Percentiles rank a stretch among this genome's conserved stretches.
phyloP scores from a whole-genome alignment of 1,140 invertebrate species.

The Cotesia typhae region DNA sequence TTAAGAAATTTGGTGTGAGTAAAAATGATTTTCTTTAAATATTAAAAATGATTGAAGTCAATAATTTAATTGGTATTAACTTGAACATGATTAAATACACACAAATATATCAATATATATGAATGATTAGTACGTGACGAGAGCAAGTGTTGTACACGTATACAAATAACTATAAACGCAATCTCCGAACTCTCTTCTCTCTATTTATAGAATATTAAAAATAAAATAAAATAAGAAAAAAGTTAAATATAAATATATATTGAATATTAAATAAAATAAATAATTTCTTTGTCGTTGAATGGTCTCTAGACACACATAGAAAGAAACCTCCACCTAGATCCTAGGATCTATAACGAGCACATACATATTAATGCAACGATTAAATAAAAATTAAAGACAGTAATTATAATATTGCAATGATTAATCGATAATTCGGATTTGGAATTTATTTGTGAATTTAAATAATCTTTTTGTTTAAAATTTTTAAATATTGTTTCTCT shows the following conservation, averaged over 20 bases:
- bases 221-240: too few species aligned
- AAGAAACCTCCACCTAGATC: constrained; percentile 48
- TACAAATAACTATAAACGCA: constrained; percentile 7
- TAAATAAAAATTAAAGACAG: background rate
- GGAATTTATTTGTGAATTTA: too few species aligned
- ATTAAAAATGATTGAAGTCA: too few species aligned
- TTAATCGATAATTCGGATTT: background rate
- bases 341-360: constrained; percentile 49
- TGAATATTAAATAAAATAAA: background rate
- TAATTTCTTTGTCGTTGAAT: background rate
- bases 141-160: background rate
- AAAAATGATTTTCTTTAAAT: too few species aligned
- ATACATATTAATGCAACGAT: constrained; percentile 44
- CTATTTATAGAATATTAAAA: background rate
- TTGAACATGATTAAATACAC: too few species aligned
- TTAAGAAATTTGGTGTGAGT: too few species aligned
- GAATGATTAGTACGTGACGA: background rate
- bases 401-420: constrained; percentile 1
- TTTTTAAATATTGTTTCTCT: too few species aligned
- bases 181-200: constrained; percentile 19
- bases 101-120: too few species aligned
- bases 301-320: background rate
- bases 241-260: background rate
- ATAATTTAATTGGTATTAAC: too few species aligned
- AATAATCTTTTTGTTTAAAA: too few species aligned